phyloP scores from a whole-genome alignment of 1,140 invertebrate genomes.

The Brachystomella parvula region DNA sequence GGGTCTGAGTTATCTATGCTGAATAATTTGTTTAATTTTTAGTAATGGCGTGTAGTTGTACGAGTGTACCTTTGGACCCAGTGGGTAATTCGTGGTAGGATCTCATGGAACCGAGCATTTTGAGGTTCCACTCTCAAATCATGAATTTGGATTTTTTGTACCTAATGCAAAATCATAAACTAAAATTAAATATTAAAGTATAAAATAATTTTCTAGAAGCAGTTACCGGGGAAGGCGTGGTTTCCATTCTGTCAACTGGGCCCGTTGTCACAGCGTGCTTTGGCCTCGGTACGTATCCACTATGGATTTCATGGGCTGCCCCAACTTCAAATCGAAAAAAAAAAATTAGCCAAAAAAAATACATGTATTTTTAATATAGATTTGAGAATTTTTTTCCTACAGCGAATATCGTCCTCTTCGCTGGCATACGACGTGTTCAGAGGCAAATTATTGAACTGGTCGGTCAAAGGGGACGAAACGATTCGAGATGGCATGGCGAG shows the following conservation, averaged over 20 bases:
- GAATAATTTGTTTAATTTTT: no score
- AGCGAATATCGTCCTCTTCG: background rate
- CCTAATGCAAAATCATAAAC: background rate
- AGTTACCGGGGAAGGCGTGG: background rate
- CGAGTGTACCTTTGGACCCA: background rate
- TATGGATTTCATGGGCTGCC: background rate
- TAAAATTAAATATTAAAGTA: background rate
- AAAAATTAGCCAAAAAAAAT: background rate
- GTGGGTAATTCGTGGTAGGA: background rate
- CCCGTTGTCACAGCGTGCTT: background rate
- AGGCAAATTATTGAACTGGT: background rate
- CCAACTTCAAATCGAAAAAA: background rate
- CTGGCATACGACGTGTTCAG: background rate
- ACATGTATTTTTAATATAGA: background rate
- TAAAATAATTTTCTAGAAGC: background rate
- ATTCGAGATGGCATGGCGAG: background rate
- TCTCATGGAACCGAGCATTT: background rate
- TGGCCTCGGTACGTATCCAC: background rate
- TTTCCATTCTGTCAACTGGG: slow-evolving; percentile 1
- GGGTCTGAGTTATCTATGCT: no score
- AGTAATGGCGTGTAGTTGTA: no score
- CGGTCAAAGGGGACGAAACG: background rate
- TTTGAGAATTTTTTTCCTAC: background rate
- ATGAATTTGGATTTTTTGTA: background rate
- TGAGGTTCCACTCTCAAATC: background rate